Base-by-base conservation (phyloP, 2,113 vertebrate species). In the Odobenus rosmarus region DNA sequence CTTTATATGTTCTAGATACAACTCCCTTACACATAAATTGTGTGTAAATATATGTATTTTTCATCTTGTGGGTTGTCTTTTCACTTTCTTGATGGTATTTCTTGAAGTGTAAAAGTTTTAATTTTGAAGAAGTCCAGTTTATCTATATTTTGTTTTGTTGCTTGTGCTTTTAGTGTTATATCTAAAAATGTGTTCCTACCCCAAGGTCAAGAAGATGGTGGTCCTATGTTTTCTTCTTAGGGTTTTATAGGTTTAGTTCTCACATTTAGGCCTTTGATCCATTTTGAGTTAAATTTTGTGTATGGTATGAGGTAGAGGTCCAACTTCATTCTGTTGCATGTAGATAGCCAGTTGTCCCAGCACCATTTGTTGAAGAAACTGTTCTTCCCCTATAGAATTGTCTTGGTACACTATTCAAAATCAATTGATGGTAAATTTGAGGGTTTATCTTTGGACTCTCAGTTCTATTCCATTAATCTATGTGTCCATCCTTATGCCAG, bases 201-300 rank as follows among this genome's bases (percentile, higher is more conserved):
- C 13, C n/a, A 77, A 57, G 36, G 36, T 69, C 36, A 67, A 28
- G 33, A 83, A 57, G 31, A 49, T 57, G 42, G 39, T 42, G 24
- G 51, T 92, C 36, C 71, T 95, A 2, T 80, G 57, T 83, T 89
- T 83, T 96, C 59, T 83, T 77, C 31, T 76, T 67, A 76, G 62
- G 77, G 77, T 83, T 49, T 62, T 74, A 79, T 53, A 86, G 53
- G 79, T 53, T 90, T 90, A 74, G 67, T 69, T 86, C 55, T 88
- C 62, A 46, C 4, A 74, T 36, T 96, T 87, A 80, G n/a, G 42
- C 21, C 28, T 92, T 81, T 71, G 62, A 61, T 94, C 28, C 18
- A 81, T 94, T 94, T 89, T 72, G 88, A 91, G 23, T 82, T 92
- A 81, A 55, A 31, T 55, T 81, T 92, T 82, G 1, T 82, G 55